Conservation (phyloP, 2,888 invertebrate genomes). For the Ethmia dodecea region DNA sequence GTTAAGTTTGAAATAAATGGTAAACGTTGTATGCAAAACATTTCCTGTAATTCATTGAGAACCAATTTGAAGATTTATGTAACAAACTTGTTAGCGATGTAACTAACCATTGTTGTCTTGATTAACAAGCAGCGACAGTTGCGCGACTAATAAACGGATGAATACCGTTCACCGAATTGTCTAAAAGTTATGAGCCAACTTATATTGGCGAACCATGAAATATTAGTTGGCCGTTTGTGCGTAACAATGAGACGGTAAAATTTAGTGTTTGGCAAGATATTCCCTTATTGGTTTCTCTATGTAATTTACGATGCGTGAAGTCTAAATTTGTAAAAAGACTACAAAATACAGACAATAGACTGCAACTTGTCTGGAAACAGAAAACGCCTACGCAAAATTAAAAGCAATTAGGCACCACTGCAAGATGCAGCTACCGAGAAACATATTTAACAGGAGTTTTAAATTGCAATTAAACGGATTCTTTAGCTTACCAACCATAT, state of each 20-base stretch:
- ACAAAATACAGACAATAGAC: not conserved
- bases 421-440: slow-evolving; percentile 17
- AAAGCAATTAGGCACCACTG: slow-evolving; percentile 25
- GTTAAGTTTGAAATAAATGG: too few species aligned
- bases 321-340: too few species aligned
- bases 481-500: slow-evolving; percentile 16
- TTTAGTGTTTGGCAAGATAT: too few species aligned
- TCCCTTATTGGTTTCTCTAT: too few species aligned
- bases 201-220: too few species aligned
- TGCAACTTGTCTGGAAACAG: not conserved
- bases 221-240: too few species aligned
- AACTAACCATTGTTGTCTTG: slow-evolving; percentile 25
- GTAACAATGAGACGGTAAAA: too few species aligned
- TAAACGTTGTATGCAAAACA: too few species aligned
- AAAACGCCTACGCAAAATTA: slow-evolving; percentile 27
- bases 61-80: slow-evolving; percentile 26
- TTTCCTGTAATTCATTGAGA: too few species aligned
- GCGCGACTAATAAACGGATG: slow-evolving; percentile 3
- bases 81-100: slow-evolving; percentile 23
- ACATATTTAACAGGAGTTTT: slow-evolving; percentile 27
- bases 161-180: too few species aligned
- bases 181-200: slow-evolving; percentile 27
- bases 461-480: slow-evolving; percentile 26
- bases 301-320: too few species aligned
- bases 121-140: slow-evolving; percentile 12